Percentiles rank a stretch among this genome's conserved stretches.
Evolutionary conservation across 2,888 invertebrate species (phyloP).

Genomic region (Cylloceria caligata): DNA sequence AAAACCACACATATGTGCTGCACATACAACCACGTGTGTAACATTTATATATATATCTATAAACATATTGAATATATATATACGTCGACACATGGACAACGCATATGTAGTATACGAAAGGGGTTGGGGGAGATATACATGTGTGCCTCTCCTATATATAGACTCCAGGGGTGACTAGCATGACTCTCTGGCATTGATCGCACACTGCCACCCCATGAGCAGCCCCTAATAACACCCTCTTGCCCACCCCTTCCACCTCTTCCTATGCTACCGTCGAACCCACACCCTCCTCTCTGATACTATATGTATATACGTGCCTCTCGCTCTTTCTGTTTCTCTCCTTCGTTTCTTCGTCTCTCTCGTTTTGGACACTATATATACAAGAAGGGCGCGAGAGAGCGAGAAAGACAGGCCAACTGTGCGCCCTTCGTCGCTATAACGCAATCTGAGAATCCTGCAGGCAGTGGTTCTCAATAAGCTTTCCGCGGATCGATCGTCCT

Average conservation of each 20-base stretch:
- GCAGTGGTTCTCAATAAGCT: slow-evolving; percentile 71
- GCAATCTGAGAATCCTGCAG: slow-evolving; percentile 76
- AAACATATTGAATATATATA: background rate
- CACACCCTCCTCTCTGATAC: slow-evolving; percentile 16
- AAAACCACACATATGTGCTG: slow-evolving; percentile 12
- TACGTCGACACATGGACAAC: slow-evolving; percentile 12
- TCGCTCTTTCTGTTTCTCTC: slow-evolving; percentile 66
- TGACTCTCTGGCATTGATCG: slow-evolving; percentile 84
- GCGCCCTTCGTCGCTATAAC: slow-evolving; percentile 75
- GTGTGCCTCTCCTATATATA: slow-evolving; percentile 73
- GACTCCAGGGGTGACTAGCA: slow-evolving; percentile 78
- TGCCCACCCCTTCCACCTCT: slow-evolving; percentile 72
- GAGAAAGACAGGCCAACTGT: slow-evolving; percentile 26
- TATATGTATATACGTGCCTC: slow-evolving; percentile 29
- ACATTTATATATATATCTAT: slow-evolving; percentile 30
- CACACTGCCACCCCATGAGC: slow-evolving; percentile 83
- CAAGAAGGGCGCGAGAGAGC: slow-evolving; percentile 24
- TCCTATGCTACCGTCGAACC: slow-evolving; percentile 53
- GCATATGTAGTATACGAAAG: slow-evolving; percentile 50
- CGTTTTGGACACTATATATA: slow-evolving; percentile 12
- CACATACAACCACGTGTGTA: background rate
- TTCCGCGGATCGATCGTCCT: slow-evolving; percentile 35
- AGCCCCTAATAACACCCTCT: slow-evolving; percentile 83
- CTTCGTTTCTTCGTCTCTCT: slow-evolving; percentile 49
- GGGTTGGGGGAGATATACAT: slow-evolving; percentile 53